Evolutionary conservation across 2,888 invertebrate species (phyloP).

Genomic region (Diogma glabrata): DNA sequence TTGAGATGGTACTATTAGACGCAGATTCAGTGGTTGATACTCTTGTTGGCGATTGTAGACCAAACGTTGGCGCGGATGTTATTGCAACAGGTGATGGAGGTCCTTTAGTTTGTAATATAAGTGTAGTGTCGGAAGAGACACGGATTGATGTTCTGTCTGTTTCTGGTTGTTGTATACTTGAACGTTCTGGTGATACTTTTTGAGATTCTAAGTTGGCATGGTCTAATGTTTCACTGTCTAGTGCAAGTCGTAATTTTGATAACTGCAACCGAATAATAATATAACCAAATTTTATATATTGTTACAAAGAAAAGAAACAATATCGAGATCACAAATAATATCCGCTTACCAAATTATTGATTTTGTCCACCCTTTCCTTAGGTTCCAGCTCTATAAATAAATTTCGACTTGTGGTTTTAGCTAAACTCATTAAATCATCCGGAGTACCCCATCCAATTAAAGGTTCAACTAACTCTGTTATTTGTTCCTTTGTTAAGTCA

Average conservation of each 20-base stretch:
- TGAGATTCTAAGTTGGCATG: conserved; percentile 36
- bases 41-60: conserved; percentile 1
- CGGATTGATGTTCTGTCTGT: neutral
- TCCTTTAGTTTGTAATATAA: conserved; percentile 18
- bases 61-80: neutral
- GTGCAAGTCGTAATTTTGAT: conserved; percentile 58
- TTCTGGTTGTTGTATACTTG: conserved; percentile 24
- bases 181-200: conserved; percentile 38
- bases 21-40: conserved; percentile 14
- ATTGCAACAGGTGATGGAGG: conserved; percentile 9
- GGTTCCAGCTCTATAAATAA: conserved; percentile 61
- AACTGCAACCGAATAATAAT: conserved; percentile 50
- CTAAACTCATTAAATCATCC: conserved; percentile 76
- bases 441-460: conserved; percentile 38
- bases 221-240: conserved; percentile 57
- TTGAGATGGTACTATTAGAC: conserved; percentile 4
- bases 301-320: neutral
- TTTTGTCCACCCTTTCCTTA: conserved; percentile 58
- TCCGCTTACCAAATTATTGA: conserved; percentile 69
- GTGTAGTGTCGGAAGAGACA: conserved; percentile 13
- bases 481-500: conserved; percentile 28
- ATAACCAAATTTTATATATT: no score
- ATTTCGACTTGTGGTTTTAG: conserved; percentile 75
- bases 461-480: conserved; percentile 29
- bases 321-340: neutral